Evolutionary conservation across 2,888 invertebrate genomes (phyloP), one percentile per base, ranked within the genome.

Genomic region (Apocheima hispidaria): DNA sequence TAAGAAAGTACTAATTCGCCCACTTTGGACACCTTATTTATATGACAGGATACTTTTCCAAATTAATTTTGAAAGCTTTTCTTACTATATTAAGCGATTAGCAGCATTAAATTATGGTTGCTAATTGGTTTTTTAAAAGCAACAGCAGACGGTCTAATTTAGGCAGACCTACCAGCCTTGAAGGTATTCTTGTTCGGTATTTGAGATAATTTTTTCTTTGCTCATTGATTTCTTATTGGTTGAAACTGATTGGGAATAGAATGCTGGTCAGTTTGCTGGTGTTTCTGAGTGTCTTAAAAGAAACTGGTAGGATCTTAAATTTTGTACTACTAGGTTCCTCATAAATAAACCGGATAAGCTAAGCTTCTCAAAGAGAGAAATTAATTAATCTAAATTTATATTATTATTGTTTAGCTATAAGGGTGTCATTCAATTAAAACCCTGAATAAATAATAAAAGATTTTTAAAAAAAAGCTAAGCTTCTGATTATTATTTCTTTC

Each of bases 51-150:
- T 51, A 26, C 38, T 55, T 33, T 21, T 30, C 55, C 51, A 51
- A 51, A 60, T 55, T 55, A 55, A 46, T 36, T 55, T 60, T 51
- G 30, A 51, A 50, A 55, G 50, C 16, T 51, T 59, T 54, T 51
- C 51, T 51, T 38, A 55, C 51, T 60, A 51, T 43, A 49, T 53
- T 60, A 38, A 23, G 21, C 40, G 40, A 60, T 55, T 60, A 33
- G 35, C 44, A 4, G 48, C 52, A 40, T 53, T 33, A 50, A 50
- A 46, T 51, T 51, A 51, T 51, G 44, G 21, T 36, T 55, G 41
- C 21, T 55, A 60, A 59, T 63, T 59, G 52, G 44, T 54, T 44
- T 52, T 44, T 38, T 53, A 50, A 59, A 56, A 64, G 46, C 54
- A 40, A 38, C 36, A 38, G 50, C 33, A 52, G 41, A 54, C 23